Percentiles rank a stretch among this genome's conserved stretches.
Evolutionary conservation across 2,888 invertebrate species (phyloP).

Genomic region (Heteromyza rotundicornis): DNA sequence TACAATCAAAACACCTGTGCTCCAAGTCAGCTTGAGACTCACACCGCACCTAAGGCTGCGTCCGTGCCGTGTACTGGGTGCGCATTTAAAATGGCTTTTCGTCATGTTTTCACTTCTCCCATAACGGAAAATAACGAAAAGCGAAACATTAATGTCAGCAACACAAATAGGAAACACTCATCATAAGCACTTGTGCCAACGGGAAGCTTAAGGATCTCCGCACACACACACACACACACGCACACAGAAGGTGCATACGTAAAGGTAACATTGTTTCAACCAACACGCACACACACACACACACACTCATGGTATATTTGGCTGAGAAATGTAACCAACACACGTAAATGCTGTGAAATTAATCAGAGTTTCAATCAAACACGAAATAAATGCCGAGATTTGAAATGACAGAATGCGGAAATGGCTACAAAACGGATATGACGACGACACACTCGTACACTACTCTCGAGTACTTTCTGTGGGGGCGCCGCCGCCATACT

Average conservation of each 20-base stretch:
- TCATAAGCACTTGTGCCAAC: slow-evolving; percentile 22
- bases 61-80: slow-evolving; percentile 1
- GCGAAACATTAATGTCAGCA: slow-evolving; percentile 18
- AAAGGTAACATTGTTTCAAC: background rate
- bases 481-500: no score
- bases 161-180: slow-evolving; percentile 26
- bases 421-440: background rate
- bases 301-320: background rate
- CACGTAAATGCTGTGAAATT: slow-evolving; percentile 32
- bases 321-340: background rate
- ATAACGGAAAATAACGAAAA: no score
- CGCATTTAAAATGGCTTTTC: slow-evolving; percentile 20
- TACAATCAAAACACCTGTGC: slow-evolving; percentile 22
- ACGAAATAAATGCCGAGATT: slow-evolving; percentile 47
- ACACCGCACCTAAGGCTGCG: background rate
- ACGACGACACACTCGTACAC: no score
- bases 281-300: background rate
- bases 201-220: background rate
- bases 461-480: no score
- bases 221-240: background rate
- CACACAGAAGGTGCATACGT: background rate
- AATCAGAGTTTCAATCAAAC: slow-evolving; percentile 52
- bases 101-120: slow-evolving; percentile 18
- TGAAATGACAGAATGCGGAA: slow-evolving; percentile 32
- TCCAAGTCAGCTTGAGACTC: background rate